Percentiles rank a stretch among this genome's conserved stretches.
Conservation (phyloP, 2,888 invertebrate species). For the Ichneumoninae sp. region DNA sequence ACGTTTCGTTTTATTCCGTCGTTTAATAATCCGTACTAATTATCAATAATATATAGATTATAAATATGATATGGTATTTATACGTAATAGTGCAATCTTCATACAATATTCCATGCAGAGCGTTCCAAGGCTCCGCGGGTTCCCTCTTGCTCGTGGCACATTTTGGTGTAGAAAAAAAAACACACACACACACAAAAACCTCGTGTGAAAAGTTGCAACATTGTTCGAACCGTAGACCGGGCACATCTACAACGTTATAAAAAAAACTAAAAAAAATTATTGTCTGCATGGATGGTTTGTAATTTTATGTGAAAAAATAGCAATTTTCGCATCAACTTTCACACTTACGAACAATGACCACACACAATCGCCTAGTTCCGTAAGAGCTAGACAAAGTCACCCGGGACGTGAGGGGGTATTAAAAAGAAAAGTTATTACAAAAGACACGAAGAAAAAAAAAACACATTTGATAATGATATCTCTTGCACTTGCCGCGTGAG, state of each 20-base stretch:
- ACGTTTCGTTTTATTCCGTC: slow-evolving; percentile 57
- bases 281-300: slow-evolving; percentile 70
- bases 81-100: slow-evolving; percentile 76
- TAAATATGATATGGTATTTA: slow-evolving; percentile 75
- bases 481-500: slow-evolving; percentile 43
- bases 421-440: neutral
- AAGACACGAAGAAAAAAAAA: slow-evolving; percentile 36
- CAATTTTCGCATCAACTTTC: slow-evolving; percentile 20
- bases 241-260: slow-evolving; percentile 68
- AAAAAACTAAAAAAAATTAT: slow-evolving; percentile 33
- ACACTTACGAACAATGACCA: slow-evolving; percentile 27
- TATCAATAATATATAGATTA: slow-evolving; percentile 69
- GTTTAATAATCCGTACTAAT: slow-evolving; percentile 59
- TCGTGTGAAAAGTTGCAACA: slow-evolving; percentile 47
- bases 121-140: slow-evolving; percentile 60
- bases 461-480: slow-evolving; percentile 58
- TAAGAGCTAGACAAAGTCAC: slow-evolving; percentile 35
- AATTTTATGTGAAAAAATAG: slow-evolving; percentile 25
- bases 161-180: slow-evolving; percentile 3
- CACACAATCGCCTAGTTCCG: slow-evolving; percentile 15
- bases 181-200: neutral
- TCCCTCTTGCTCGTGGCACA: slow-evolving; percentile 39
- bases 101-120: slow-evolving; percentile 75
- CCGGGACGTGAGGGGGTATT: slow-evolving; percentile 49
- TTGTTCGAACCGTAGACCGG: slow-evolving; percentile 71